These are phyloP conservation scores for Drepanosiphum platanoidis DNA, from an alignment of 2,888 invertebrate species.

Conservation along the genomic window DNA sequence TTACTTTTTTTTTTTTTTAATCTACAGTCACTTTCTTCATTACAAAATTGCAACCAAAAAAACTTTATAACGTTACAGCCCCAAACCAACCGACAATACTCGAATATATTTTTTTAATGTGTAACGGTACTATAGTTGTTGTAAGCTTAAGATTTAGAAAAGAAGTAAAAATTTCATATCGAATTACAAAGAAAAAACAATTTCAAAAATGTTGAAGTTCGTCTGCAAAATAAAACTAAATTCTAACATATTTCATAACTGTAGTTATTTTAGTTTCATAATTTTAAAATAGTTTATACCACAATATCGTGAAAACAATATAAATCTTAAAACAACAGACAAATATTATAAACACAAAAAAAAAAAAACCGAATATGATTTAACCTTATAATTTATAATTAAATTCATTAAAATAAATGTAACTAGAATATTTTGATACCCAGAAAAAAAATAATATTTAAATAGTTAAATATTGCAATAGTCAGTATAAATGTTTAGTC, in stretches of 20 bases:
- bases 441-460: too few relatives aligned
- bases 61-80: slow-evolving; percentile 5
- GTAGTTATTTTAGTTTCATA: background rate
- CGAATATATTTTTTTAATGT: slow-evolving; percentile 18
- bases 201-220: slow-evolving; percentile 23
- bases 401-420: background rate
- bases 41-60: background rate
- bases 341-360: background rate
- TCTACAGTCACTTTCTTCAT: slow-evolving; percentile 2
- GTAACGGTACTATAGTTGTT: background rate
- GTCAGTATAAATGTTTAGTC: too few relatives aligned
- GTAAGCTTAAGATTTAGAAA: background rate
- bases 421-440: background rate
- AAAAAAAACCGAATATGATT: background rate
- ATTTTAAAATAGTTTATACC: background rate
- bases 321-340: background rate
- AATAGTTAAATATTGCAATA: too few relatives aligned
- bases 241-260: slow-evolving; percentile 10
- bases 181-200: slow-evolving; percentile 14
- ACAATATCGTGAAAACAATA: background rate
- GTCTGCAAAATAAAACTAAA: background rate
- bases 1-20: background rate
- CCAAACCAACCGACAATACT: background rate
- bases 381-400: background rate
- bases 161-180: slow-evolving; percentile 20